Conservation (phyloP, 2,888 invertebrate species). For the Allophyes oxyacanthae region DNA sequence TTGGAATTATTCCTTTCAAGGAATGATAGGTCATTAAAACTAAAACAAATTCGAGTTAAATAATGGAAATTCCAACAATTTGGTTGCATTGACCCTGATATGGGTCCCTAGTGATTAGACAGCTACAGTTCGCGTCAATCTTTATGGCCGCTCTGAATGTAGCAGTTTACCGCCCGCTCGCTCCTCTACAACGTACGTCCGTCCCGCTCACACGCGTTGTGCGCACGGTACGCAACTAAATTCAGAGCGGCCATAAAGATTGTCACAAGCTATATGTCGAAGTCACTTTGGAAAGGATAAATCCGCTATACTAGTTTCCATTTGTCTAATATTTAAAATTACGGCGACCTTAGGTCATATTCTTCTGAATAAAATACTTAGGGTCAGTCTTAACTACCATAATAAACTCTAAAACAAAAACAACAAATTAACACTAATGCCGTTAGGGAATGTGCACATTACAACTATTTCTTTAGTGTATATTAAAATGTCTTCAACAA, state of each 20-base stretch:
- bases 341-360: conserved; percentile 70
- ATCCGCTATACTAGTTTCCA: conserved; percentile 46
- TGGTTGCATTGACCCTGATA: conserved; percentile 29
- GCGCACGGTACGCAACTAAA: no score
- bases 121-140: no score
- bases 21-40: conserved; percentile 84
- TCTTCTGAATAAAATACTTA: conserved; percentile 79
- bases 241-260: no score
- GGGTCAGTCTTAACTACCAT: conserved; percentile 87
- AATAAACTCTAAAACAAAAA: conserved; percentile 87
- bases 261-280: no score
- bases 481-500: conserved; percentile 83
- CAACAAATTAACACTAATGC: conserved; percentile 84
- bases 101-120: conserved; percentile 28
- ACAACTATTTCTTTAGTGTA: conserved; percentile 82
- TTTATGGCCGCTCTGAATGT: no score
- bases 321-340: conserved; percentile 49
- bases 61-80: conserved; percentile 59
- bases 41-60: conserved; percentile 84
- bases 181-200: no score
- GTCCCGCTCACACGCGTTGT: no score
- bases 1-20: conserved; percentile 85
- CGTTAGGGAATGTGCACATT: conserved; percentile 88
- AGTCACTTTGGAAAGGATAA: conserved; percentile 39
- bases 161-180: no score